Base-by-base conservation (phyloP, 2,797 vertebrate species). In the Dicrostonyx torquatus region DNA sequence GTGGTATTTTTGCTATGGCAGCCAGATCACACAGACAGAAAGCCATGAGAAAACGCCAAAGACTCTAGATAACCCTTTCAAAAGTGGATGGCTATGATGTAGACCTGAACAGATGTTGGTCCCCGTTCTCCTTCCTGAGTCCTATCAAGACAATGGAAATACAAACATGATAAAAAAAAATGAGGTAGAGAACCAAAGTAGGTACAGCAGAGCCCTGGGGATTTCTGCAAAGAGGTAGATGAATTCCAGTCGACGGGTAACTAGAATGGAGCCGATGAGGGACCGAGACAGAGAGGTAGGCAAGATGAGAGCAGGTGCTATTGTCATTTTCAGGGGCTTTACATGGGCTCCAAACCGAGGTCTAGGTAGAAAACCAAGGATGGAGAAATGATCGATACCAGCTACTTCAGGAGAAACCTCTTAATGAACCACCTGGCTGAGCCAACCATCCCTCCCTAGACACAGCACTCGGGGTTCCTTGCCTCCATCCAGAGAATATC, bases 41-140 rank as follows among this genome's bases (percentile, higher is more conserved):
- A 68, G 48, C 3, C 53, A 40, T n/a, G 34, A 88, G 68, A 88
- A 86, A 93, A 93, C 68, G 29, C 24, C 55, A 64, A 62, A 58
- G 60, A 22, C 14, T 75, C 22, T 20, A 64, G 20, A 43, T 58
- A 92, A 53, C 72, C 4, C 26, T n/a, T 90, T 53, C 53, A 50
- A 85, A 94, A 80, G 17, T 66, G 45, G 26, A 64, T 2, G 18
- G 87, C 34, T 43, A 2, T 82, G 12, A 88, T 58, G 24, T 15
- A 94, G 26, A 90, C 43, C 31, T 87, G 50, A 86, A 31, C 18
- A 89, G 68, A 22, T 0, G 4, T 48, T 45, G 58, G 11, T 34
- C 80, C 18, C 29, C 60, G 12, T 58, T 40, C 93, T 90, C 11
- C 55, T 84, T 87, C 60, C 43, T 22, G 53, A 31, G 83, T 48